Conservation (phyloP, 1,140 invertebrate genomes). For the Papilio aristodemus region DNA sequence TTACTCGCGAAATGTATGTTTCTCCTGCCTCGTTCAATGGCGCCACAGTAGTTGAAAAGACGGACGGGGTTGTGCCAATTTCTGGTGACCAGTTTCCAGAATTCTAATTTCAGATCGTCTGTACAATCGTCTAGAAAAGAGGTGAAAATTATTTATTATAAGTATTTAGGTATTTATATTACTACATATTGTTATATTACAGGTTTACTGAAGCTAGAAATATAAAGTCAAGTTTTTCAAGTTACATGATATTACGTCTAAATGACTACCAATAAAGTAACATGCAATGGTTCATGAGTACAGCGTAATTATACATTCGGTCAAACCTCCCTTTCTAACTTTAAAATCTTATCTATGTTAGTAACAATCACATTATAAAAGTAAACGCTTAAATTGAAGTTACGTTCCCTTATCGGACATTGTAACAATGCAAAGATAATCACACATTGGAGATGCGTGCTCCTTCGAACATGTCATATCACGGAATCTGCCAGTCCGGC, state of each 20-base stretch:
- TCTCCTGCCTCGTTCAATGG: constrained; percentile 13
- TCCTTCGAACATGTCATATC: constrained; percentile 26
- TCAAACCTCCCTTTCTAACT: neutral
- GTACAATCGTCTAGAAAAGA: neutral
- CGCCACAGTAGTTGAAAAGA: constrained; percentile 10
- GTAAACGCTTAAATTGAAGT: neutral
- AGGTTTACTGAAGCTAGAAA: neutral
- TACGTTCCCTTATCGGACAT: constrained; percentile 1
- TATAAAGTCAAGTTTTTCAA: too few relatives aligned
- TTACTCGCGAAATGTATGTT: neutral
- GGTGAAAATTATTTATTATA: neutral
- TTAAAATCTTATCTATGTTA: neutral
- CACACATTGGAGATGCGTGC: neutral
- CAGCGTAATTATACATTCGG: too few relatives aligned
- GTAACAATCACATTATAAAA: neutral
- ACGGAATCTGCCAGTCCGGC: constrained; percentile 39
- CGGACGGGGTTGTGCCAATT: constrained; percentile 11
- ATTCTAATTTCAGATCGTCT: constrained; percentile 17
- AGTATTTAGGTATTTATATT: neutral
- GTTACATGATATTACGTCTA: too few relatives aligned
- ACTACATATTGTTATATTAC: neutral
- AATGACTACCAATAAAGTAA: too few relatives aligned
- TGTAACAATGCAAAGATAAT: neutral
- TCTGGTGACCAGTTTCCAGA: constrained; percentile 3
- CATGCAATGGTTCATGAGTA: too few relatives aligned